These are phyloP conservation scores for Synanthedon tipuliformis DNA, from an alignment of 2,888 invertebrate species.

Conservation along the genomic window DNA sequence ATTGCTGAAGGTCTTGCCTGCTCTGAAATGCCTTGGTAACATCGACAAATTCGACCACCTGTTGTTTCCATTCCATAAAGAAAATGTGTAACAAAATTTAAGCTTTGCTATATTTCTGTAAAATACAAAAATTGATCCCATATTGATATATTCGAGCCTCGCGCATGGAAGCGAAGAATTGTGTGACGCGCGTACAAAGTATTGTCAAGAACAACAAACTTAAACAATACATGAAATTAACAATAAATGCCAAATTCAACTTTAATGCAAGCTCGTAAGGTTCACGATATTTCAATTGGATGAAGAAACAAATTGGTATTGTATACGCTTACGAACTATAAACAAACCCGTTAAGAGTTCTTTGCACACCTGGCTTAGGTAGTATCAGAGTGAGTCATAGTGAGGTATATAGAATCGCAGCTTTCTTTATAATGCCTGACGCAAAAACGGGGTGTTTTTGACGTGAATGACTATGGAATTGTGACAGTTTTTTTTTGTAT, in stretches of 20 bases:
- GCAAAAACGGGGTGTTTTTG: too few relatives aligned
- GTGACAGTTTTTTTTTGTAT: too few relatives aligned
- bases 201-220: neutral
- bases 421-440: too few relatives aligned
- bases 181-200: neutral
- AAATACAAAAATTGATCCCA: neutral
- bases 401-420: neutral
- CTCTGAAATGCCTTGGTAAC: too few relatives aligned
- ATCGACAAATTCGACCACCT: too few relatives aligned
- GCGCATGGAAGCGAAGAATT: neutral
- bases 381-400: neutral
- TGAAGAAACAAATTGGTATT: neutral
- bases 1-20: too few relatives aligned
- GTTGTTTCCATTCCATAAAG: too few relatives aligned
- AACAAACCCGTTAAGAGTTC: conserved; percentile 1
- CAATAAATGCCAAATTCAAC: neutral
- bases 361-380: neutral
- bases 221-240: neutral
- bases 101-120: neutral
- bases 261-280: neutral
- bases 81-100: too few relatives aligned
- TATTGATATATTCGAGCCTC: neutral
- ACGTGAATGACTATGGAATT: too few relatives aligned
- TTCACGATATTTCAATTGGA: neutral
- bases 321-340: neutral